These are phyloP conservation scores for Alaudala cheleensis DNA, from an alignment of 2,113 vertebrate species.

Conservation along the genomic window DNA sequence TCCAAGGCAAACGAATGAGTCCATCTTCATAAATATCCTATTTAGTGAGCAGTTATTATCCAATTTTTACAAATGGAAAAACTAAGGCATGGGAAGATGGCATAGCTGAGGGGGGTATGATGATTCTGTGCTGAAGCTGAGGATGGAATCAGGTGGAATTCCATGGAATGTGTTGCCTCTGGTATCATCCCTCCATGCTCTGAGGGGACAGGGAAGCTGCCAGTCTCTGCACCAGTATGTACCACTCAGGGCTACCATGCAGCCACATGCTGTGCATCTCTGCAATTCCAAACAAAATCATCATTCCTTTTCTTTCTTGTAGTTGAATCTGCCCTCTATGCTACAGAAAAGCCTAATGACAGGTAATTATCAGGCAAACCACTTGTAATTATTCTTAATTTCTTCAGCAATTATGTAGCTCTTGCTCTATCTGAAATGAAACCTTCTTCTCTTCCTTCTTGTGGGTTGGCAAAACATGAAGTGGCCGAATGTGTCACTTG, in stretches of 20 bases:
- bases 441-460: slow-evolving; percentile 13
- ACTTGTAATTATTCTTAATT: slow-evolving; percentile 26
- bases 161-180: background rate
- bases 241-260: background rate
- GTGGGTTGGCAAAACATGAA: slow-evolving; percentile 3
- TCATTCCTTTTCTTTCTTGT: background rate
- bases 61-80: background rate
- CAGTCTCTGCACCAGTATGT: background rate
- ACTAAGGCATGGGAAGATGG: background rate
- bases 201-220: background rate
- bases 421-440: slow-evolving; percentile 30
- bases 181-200: background rate
- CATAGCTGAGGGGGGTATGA: background rate
- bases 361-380: slow-evolving; percentile 35
- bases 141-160: background rate
- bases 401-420: background rate
- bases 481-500: slow-evolving; percentile 16
- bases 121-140: background rate
- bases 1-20: background rate
- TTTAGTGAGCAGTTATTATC: background rate
- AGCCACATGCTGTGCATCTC: background rate
- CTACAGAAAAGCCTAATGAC: background rate
- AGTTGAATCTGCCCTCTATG: background rate
- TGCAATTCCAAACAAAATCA: background rate
- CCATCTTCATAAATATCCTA: background rate